phyloP scores from a whole-genome alignment of 2,888 invertebrate genomes.

The Teinopalpus imperialis region DNA sequence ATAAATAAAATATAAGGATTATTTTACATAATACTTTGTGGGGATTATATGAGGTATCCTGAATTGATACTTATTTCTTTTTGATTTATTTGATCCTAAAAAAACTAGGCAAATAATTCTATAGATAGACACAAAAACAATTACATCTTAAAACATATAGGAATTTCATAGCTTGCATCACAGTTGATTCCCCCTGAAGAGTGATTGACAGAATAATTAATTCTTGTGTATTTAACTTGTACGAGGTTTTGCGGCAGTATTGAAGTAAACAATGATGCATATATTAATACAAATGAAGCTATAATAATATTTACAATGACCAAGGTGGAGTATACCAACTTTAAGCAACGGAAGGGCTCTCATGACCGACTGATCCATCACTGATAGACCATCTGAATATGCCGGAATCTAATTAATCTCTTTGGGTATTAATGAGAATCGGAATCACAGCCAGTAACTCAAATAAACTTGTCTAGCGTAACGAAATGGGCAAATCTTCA shows the following conservation, averaged over 20 bases:
- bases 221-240: background rate
- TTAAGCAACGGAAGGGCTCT: background rate
- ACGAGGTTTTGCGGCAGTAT: background rate
- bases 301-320: conserved; percentile 1
- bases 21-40: too few species aligned
- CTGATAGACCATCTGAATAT: background rate
- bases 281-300: background rate
- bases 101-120: too few species aligned
- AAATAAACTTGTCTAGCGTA: too few species aligned
- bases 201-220: conserved; percentile 24
- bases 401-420: too few species aligned
- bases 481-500: too few species aligned
- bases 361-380: background rate
- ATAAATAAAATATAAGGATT: too few species aligned
- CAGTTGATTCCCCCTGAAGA: conserved; percentile 2
- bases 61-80: too few species aligned
- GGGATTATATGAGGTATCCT: too few species aligned
- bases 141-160: background rate
- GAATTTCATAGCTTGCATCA: background rate
- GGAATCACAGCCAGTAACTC: too few species aligned
- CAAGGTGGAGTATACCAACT: background rate
- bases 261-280: conserved; percentile 12
- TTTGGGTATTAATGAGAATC: too few species aligned
- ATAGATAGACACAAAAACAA: too few species aligned
- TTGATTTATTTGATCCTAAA: too few species aligned